phyloP scores from a whole-genome alignment of 2,113 vertebrate genomes.

The Excalfactoria chinensis region DNA sequence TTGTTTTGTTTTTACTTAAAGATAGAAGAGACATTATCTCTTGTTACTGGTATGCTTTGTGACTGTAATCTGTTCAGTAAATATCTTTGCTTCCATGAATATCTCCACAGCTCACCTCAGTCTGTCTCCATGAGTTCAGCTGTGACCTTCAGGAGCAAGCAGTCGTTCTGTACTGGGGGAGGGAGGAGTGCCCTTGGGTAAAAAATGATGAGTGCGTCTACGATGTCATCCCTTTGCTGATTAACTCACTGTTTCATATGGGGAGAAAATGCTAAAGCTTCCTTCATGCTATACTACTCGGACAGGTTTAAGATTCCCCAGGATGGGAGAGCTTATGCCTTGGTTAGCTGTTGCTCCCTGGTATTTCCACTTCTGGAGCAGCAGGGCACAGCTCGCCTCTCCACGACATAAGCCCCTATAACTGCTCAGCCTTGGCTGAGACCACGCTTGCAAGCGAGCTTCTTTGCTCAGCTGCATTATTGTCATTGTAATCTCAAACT shows the following conservation, averaged over 20 bases:
- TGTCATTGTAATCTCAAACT: not conserved
- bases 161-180: not conserved
- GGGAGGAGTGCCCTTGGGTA: not conserved
- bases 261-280: not conserved
- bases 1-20: not conserved
- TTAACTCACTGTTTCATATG: not conserved
- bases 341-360: not conserved
- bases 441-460: not conserved
- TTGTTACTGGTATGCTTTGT: not conserved
- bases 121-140: not conserved
- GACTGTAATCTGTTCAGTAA: not conserved
- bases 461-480: not conserved
- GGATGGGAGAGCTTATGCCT: not conserved
- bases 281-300: not conserved
- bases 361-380: not conserved
- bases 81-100: not conserved
- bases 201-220: not conserved
- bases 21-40: not conserved
- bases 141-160: not conserved
- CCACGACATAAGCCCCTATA: not conserved
- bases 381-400: not conserved
- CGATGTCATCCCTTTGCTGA: not conserved
- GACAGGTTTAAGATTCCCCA: not conserved
- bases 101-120: not conserved
- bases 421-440: not conserved